Evolutionary conservation across 2,888 invertebrate species (phyloP).

Genomic region (Caenorhabditis sulstoni): DNA sequence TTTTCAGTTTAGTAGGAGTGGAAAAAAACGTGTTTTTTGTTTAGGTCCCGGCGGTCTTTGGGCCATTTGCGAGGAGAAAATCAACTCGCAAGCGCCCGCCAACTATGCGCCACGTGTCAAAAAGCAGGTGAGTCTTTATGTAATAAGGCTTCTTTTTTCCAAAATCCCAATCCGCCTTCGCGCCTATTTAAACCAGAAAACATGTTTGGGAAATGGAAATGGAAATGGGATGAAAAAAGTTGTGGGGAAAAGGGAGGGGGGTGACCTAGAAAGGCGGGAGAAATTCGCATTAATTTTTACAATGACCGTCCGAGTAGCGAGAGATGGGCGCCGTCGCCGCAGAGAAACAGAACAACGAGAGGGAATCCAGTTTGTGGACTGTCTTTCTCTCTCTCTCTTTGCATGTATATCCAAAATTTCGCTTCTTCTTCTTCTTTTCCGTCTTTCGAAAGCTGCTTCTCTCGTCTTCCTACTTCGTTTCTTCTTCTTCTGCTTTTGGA

Average conservation of each 20-base stretch:
- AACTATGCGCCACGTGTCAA: constrained; percentile 69
- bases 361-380: constrained; percentile 44
- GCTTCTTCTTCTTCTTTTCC: background rate
- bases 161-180: too few species aligned
- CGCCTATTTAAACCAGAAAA: too few species aligned
- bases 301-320: constrained; percentile 21
- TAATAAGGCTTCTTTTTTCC: constrained; percentile 9
- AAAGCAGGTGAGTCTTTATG: constrained; percentile 55
- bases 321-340: too few species aligned
- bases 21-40: background rate
- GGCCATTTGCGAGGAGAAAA: constrained; percentile 74
- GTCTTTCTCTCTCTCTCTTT: too few species aligned
- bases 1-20: background rate
- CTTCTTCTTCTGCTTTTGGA: constrained; percentile 13
- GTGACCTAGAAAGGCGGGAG: constrained; percentile 44
- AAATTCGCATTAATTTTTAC: constrained; percentile 59
- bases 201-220: constrained; percentile 46
- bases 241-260: too few species aligned
- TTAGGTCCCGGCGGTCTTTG: constrained; percentile 71
- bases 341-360: constrained; percentile 9
- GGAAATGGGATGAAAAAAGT: constrained; percentile 5
- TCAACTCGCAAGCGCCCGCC: constrained; percentile 71
- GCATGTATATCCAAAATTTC: constrained; percentile 14
- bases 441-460: constrained; percentile 3
- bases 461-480: background rate